Evolutionary conservation across 2,888 invertebrate genomes (phyloP), one percentile per base, ranked within the genome.

Genomic region (Hemicrepidius hirtus): DNA sequence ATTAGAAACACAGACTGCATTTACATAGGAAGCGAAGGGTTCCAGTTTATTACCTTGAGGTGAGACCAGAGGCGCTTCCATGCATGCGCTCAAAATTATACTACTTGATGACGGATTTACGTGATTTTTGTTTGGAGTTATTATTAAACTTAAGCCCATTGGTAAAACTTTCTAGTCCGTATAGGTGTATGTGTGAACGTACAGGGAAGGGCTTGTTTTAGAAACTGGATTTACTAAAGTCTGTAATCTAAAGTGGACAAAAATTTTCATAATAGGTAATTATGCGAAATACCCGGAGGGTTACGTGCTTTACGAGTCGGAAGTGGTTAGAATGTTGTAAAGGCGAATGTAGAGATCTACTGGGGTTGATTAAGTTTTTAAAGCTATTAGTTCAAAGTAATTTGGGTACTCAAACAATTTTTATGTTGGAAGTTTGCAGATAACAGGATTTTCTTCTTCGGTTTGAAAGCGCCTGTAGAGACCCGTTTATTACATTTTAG

Each of bases 1-100:
- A 80, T 83, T 80, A 81, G 81, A 80, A 80, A 81, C 79, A 78
- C 76, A 79, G 77, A 76, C 74, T 63, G 74, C 80, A 83, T 83
- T 82, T 82, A 78, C 83, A 82, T 83, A 79, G 80, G 75, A 76
- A 77, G 77, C 79, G 80, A 63, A 67, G 71, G 71, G 75, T 77
- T 60, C 64, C 55, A 69, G 72, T 77, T 77, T 79, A 78, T 78
- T 77, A 71, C 75, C 68, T 71, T 68, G 65, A 68, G 72, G 76
- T 76, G 77, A 70, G 66, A 64, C 41, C 24, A 41, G 53, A 28
- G 63, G 68, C 40, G 24, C n/a, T 46, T 35, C 49, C 20, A 50
- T 21, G 24, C 24, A 50, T 3, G 32, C 53, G 53, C 32, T 0
- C 53, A 28, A 32, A 28, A 53, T 53, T 53, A 53, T 28, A 13